Evolutionary conservation across 2,113 vertebrate genomes (phyloP), one percentile per base, ranked within the genome.

Genomic region (Illadopsis cleaveri): DNA sequence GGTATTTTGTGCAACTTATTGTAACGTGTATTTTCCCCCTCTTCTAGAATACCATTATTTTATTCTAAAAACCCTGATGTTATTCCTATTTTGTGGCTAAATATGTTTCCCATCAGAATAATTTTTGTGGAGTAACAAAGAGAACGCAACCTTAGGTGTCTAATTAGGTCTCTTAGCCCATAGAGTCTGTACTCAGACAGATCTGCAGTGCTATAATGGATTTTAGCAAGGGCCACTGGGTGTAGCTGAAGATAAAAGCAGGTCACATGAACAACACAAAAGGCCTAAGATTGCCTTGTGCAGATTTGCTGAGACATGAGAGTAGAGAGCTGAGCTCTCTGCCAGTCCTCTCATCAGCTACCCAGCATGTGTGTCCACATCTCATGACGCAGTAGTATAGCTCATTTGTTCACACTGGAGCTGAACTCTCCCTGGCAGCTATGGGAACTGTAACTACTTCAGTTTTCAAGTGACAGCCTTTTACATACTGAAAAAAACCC

Each of bases 211-310:
- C n/a, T 57, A 5, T 76, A 61, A 84, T 68, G 48, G 73, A 84
- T 82, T 93, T 89, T 53, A 82, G 31, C 0, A 0, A 84, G 75
- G 28, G 33, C 45, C 35, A 30, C 45, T 71, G 31, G 65, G 42
- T 42, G 37, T 30, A 91, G 62, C 57, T 71, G 48, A 89, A 83
- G 81, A 79, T 72, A 85, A 91, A 89, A 95, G 48, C 69, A 86
- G 47, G 44, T 87, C 70, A 60, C n/a, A 86, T 9, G 27, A 91
- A 33, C 38, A 72, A n/a, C 18, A 89, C 22, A 3, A 86, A 81
- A 86, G 65, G 53, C 22, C 82, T 31, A 56, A 64, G 44, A 82
- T 69, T 72, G 40, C 78, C 73, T 71, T 2, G 0, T 38, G 21
- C 11, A 30, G 60, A 71, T 79, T 79, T 93, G 25, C 82, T 87